Conservation (phyloP, 2,888 invertebrate species). For the Ochlodes sylvanus region DNA sequence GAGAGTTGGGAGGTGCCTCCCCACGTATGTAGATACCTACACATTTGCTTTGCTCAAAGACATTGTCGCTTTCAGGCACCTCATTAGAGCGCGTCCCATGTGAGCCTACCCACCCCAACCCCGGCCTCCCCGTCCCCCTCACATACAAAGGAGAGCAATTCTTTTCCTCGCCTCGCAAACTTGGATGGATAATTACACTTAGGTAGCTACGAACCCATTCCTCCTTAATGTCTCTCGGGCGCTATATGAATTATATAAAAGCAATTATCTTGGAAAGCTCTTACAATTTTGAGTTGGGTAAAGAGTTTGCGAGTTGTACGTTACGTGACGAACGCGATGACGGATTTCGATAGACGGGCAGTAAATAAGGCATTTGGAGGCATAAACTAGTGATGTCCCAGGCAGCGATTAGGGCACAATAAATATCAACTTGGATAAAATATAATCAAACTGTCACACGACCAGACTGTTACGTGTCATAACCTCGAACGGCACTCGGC, state of each 20-base stretch:
- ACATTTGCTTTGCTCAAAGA: slow-evolving; percentile 84
- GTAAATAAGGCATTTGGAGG: slow-evolving; percentile 54
- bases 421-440: slow-evolving; percentile 72
- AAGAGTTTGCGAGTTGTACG: slow-evolving; percentile 3
- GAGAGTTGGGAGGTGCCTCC: slow-evolving; percentile 56
- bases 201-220: slow-evolving; percentile 69
- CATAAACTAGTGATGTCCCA: slow-evolving; percentile 31
- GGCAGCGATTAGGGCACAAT: slow-evolving; percentile 63
- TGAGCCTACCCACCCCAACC: slow-evolving; percentile 72
- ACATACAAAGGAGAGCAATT: slow-evolving; percentile 73
- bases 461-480: slow-evolving; percentile 65
- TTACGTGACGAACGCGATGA: slow-evolving; percentile 27
- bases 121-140: slow-evolving; percentile 51
- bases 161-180: slow-evolving; percentile 81
- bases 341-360: background rate
- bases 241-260: slow-evolving; percentile 39
- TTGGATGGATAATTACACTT: slow-evolving; percentile 82
- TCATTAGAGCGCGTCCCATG: slow-evolving; percentile 85
- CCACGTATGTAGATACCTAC: slow-evolving; percentile 80
- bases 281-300: slow-evolving; percentile 19
- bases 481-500: slow-evolving; percentile 72
- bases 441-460: slow-evolving; percentile 69
- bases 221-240: slow-evolving; percentile 56
- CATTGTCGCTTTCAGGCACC: slow-evolving; percentile 86
- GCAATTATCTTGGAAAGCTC: slow-evolving; percentile 34